Percentiles rank a stretch among this genome's conserved stretches.
Conservation (phyloP, 1,140 invertebrate genomes). For the Anastrepha obliqua region DNA sequence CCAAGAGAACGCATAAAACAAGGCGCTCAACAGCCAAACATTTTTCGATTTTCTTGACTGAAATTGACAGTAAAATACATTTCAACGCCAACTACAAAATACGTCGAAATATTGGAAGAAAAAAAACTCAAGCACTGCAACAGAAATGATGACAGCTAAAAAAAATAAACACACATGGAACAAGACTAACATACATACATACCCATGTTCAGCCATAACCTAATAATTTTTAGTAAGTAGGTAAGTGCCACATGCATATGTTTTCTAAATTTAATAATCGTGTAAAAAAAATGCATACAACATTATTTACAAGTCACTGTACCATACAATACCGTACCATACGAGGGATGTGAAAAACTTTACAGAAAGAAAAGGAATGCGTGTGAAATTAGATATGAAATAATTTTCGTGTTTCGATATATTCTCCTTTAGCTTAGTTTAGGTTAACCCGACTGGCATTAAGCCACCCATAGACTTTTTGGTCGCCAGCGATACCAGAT, state of each 20-base stretch:
- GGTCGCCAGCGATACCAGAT: too few species aligned
- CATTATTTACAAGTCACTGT: background rate
- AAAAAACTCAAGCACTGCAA: background rate
- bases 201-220: too few species aligned
- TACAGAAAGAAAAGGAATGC: too few species aligned
- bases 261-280: background rate
- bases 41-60: background rate
- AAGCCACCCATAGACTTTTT: too few species aligned
- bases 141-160: background rate
- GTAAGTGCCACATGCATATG: background rate
- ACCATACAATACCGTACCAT: too few species aligned
- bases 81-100: background rate
- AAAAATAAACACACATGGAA: background rate
- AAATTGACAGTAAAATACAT: conserved; percentile 4
- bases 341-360: background rate
- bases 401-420: too few species aligned
- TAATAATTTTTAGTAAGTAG: too few species aligned
- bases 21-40: background rate
- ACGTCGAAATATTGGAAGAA: background rate
- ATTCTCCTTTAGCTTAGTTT: too few species aligned
- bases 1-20: background rate
- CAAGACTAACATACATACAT: background rate
- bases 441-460: too few species aligned
- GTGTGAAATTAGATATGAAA: too few species aligned
- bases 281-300: too few species aligned